phyloP scores from a whole-genome alignment of 2,797 vertebrate species.

The Muscicapa comitata region DNA sequence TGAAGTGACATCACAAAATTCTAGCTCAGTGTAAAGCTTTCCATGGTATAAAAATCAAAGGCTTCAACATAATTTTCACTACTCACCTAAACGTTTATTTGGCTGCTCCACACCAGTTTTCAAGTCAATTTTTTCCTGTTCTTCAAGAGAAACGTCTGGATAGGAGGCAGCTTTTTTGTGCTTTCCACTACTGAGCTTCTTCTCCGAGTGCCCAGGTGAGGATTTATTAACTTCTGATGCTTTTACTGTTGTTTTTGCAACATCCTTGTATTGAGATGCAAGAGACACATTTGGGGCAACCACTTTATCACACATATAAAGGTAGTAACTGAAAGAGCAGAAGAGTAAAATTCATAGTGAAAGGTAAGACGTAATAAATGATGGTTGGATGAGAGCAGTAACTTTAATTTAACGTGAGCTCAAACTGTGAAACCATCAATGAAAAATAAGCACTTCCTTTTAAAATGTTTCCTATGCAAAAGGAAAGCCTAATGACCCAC shows the following conservation, averaged over 20 bases:
- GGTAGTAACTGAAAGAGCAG: conserved; percentile 85
- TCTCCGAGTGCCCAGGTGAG: conserved; percentile 62
- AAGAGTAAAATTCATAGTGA: conserved; percentile 9
- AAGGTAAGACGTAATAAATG: not conserved
- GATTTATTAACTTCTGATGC: conserved; percentile 65
- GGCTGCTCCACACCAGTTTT: conserved; percentile 66
- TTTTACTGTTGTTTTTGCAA: conserved; percentile 63
- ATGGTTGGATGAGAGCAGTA: not conserved
- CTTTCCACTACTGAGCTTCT: conserved; percentile 63
- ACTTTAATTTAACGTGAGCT: not conserved
- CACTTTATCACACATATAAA: conserved; percentile 97
- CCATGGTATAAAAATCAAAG: not conserved
- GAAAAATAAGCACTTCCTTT: not conserved
- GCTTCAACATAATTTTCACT: not conserved
- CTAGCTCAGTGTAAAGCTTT: not conserved
- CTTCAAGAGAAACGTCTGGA: conserved; percentile 77
- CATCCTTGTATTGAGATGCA: conserved; percentile 76
- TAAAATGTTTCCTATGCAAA: not conserved
- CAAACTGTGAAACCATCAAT: not conserved
- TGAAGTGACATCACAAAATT: not conserved
- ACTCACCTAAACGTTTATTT: conserved; percentile 70
- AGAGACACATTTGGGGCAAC: conserved; percentile 95
- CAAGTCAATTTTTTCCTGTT: conserved; percentile 78
- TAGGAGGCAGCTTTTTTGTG: conserved; percentile 72
- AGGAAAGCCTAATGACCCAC: not conserved